These are phyloP conservation scores for Neodon shergylaensis DNA, from an alignment of 2,113 vertebrate species.

Conservation along the genomic window DNA sequence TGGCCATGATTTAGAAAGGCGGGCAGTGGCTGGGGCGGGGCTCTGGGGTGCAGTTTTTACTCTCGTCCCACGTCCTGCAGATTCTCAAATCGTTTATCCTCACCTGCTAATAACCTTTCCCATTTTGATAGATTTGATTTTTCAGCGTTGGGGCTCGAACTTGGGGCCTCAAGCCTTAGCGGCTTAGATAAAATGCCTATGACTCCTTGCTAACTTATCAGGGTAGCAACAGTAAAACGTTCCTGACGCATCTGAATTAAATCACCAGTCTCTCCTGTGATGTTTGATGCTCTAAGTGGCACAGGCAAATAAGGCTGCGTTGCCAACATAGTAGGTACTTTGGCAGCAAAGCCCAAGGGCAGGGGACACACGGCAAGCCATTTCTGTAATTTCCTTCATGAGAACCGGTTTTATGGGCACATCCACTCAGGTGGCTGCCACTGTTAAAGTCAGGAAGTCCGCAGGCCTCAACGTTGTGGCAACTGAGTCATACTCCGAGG, in stretches of 20 bases:
- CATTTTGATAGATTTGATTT: background rate
- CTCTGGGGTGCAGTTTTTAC: fast-evolving
- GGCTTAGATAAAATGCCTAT: no score
- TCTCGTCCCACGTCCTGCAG: fast-evolving
- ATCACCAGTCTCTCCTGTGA: background rate
- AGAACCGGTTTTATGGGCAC: background rate
- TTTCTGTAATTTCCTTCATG: slow-evolving; percentile 6
- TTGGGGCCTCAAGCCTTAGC: background rate
- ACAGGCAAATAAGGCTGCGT: background rate
- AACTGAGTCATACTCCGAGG: background rate
- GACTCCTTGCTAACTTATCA: background rate
- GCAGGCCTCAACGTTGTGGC: slow-evolving; percentile 14
- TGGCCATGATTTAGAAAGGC: background rate
- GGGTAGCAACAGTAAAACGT: background rate
- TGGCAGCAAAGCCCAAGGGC: background rate
- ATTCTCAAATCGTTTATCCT: background rate
- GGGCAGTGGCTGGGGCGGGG: background rate
- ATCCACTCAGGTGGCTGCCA: background rate
- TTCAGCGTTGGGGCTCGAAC: background rate
- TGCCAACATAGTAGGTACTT: background rate
- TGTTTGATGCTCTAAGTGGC: fast-evolving
- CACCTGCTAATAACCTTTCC: background rate
- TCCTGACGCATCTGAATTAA: background rate
- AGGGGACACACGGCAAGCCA: background rate
- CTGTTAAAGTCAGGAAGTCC: background rate